Evolutionary conservation across 30 jellyfish, hydroid and myxozoan species (phyloP), one percentile per base, ranked within the genome.

Genomic region (Aurelia aurita): DNA sequence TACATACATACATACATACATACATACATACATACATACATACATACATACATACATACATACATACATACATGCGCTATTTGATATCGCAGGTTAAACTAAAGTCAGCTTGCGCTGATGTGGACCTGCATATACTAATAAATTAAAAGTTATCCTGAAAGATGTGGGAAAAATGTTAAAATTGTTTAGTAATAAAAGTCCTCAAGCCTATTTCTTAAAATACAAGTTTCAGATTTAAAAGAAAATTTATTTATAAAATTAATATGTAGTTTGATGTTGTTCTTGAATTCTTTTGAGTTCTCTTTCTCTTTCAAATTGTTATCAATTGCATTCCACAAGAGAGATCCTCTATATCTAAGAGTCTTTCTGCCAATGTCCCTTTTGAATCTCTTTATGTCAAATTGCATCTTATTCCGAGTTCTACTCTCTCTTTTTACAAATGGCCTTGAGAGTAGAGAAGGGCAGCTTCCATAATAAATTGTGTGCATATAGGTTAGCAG

Each of bases 391-490:
- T n/a, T n/a, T n/a, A n/a, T n/a, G n/a, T n/a, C n/a, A n/a, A n/a
- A n/a, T n/a, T n/a, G n/a, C n/a, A n/a, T n/a, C n/a, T n/a, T n/a
- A n/a, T 55, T 75, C 29, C 62, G 87, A 57, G 76, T 60, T 60
- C 39, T 60, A 60, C 73, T 60, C 73, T 60, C 39, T 60, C 73
- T 11, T 60, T 60, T 60, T 60, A 8, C 39, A 60, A 26, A 47
- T 8, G 73, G 29, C 73, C 73, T 26, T 60, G 39, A 60, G 73
- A 60, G 29, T 60, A 26, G 39, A 60, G 73, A 60, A 60, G 73
- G 73, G 39, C 73, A 60, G 73, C n/a, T 60, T 60, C 39, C 73
- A 60, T 60, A 60, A 73, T 73, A 73, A n/a, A 47, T 73, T 73
- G 73, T 73, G 73, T 45, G 73, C 73, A 73, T 73, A 51, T 25